Evolutionary conservation across 2,113 vertebrate genomes (phyloP), one percentile per base, ranked within the genome.

Genomic region (Puntigrus tetrazona): DNA sequence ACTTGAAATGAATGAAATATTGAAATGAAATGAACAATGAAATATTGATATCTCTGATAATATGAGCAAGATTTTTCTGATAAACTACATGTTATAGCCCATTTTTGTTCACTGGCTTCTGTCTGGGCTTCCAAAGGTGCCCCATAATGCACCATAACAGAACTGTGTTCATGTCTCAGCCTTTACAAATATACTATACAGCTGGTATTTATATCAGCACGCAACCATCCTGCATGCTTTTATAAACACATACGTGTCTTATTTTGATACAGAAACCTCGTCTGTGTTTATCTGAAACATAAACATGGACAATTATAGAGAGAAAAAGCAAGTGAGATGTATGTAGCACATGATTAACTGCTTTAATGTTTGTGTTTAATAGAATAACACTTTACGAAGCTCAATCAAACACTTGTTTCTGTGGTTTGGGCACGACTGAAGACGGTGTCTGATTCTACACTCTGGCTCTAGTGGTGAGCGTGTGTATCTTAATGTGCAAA

Each of bases 101-200:
- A 25, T 65, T 83, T 76, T 50, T 61, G 61, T 22, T 36, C 31
- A 76, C 38, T 61, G 20, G 6, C 72, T 65, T 29, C 72, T 83
- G 72, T n/a, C 76, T 18, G 13, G 10, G n/a, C n/a, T n/a, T n/a
- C 76, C 47, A 83, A 34, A 83, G 11, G 38, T 69, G 43, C 16
- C 3, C 20, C 45, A 34, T 25, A 67, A 67, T 76, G 25, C 18
- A 11, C 38, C n/a, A n/a, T 72, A 72, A 73, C 83, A 69, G 59
- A 0, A 10, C 27, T 34, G 18, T 67, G 31, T 5, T 65, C 7
- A 79, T 13, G 36, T 29, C 59, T 45, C 22, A 69, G 4, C 43
- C 31, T 55, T 73, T 45, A 67, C 78, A 67, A 63, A 29, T 34
- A 65, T 1, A 65, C n/a, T 75, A 1, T 41, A 63, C 2, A 67